These are phyloP conservation scores for Aspidiotus rigidus DNA, from an alignment of 2,888 invertebrate species.

Conservation along the genomic window DNA sequence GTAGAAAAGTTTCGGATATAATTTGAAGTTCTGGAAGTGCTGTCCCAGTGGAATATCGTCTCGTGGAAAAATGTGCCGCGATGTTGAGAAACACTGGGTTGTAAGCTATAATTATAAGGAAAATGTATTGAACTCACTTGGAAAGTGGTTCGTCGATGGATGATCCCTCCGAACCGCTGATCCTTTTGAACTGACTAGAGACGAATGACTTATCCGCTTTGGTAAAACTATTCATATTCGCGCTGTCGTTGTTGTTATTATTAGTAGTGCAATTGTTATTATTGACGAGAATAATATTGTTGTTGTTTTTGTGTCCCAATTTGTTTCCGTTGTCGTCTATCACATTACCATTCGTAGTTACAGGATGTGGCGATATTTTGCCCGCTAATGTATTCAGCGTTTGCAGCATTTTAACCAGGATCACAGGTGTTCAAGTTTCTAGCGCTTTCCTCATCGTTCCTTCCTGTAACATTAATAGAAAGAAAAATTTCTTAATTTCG, in stretches of 20 bases:
- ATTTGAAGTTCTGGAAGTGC: too few relatives aligned
- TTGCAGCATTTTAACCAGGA: constrained; percentile 59
- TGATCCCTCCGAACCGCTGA: constrained; percentile 23
- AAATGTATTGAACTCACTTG: constrained; percentile 14
- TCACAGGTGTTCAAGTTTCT: constrained; percentile 16
- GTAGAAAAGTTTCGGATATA: too few relatives aligned
- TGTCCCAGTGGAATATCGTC: too few relatives aligned
- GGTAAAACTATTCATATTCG: constrained; percentile 24
- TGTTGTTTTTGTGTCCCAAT: constrained; percentile 34
- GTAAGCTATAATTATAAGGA: too few relatives aligned
- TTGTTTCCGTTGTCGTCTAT: constrained; percentile 38
- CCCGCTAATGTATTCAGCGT: constrained; percentile 80
- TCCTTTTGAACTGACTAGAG: constrained; percentile 20
- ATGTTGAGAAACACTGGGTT: too few relatives aligned
- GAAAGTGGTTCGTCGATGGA: constrained; percentile 22
- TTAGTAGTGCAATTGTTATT: constrained; percentile 19
- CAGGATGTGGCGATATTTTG: constrained; percentile 63
- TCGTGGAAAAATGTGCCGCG: too few relatives aligned
- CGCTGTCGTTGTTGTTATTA: constrained; percentile 22
- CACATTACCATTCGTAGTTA: constrained; percentile 23
- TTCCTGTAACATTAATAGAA: constrained; percentile 12
- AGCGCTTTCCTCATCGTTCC: not conserved
- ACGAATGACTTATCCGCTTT: constrained; percentile 25
- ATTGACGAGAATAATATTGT: constrained; percentile 19
- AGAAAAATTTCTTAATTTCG: not conserved